A percentile compares a stretch with the other conserved stretches of the same genome.
Evolutionary conservation across 1,140 invertebrate species (phyloP).

Genomic region (Gonioctena quinquepunctata): DNA sequence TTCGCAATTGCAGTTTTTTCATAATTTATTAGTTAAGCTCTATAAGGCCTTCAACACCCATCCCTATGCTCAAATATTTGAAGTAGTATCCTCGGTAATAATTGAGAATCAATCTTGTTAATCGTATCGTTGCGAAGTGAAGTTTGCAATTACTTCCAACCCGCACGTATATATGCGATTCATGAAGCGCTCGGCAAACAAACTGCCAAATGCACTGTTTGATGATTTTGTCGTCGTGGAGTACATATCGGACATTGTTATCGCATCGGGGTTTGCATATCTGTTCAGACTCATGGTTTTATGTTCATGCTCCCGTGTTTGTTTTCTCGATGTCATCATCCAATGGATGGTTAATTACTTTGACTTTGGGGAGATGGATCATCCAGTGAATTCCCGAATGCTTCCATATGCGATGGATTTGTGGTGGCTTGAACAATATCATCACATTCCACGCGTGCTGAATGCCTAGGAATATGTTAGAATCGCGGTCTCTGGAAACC

Average conservation of each 20-base stretch:
- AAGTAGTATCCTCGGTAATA: too few species aligned
- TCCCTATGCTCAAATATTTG: too few species aligned
- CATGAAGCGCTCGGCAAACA: slow-evolving; percentile 22
- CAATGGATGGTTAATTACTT: background rate
- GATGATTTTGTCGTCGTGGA: slow-evolving; percentile 23
- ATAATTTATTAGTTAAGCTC: too few species aligned
- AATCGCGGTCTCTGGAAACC: too few species aligned
- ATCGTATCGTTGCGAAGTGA: background rate
- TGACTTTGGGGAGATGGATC: background rate
- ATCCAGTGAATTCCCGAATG: too few species aligned
- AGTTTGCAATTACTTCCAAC: slow-evolving; percentile 16
- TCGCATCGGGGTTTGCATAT: slow-evolving; percentile 12
- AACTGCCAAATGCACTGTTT: slow-evolving; percentile 23
- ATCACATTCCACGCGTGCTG: too few species aligned
- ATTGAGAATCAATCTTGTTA: slow-evolving; percentile 16
- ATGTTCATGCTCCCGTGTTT: slow-evolving; percentile 2
- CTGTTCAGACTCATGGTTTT: slow-evolving; percentile 10
- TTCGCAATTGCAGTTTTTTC: background rate
- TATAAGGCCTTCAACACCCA: too few species aligned
- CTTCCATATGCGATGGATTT: too few species aligned
- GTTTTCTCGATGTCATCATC: background rate
- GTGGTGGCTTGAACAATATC: too few species aligned
- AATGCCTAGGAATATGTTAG: too few species aligned
- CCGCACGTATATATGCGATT: slow-evolving; percentile 3
- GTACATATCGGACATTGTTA: slow-evolving; percentile 18